These are phyloP conservation scores for Drosophila oshimai DNA, from an alignment of 1,140 invertebrate genomes.

Conservation along the genomic window DNA sequence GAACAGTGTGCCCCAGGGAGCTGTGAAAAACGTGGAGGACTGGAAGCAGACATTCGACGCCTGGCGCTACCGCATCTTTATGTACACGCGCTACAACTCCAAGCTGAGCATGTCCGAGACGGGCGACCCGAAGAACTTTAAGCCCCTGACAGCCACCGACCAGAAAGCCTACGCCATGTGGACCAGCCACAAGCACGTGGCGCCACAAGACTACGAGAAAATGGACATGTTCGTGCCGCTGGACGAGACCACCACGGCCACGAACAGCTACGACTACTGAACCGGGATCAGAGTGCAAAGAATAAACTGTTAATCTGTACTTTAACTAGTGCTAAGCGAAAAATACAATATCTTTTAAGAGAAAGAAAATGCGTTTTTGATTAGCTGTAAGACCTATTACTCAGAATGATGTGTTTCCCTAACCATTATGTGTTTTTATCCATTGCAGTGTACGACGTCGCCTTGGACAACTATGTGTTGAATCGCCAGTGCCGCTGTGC, in stretches of 20 bases:
- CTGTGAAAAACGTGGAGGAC: constrained; percentile 78
- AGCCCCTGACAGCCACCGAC: constrained; percentile 73
- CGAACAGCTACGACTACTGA: constrained; percentile 68
- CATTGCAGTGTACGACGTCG: constrained; percentile 61
- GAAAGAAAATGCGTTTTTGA: constrained; percentile 13
- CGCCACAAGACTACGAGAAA: constrained; percentile 71
- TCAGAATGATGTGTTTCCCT: background rate
- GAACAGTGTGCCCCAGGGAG: constrained; percentile 75
- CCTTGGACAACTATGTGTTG: constrained; percentile 55
- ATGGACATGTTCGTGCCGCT: constrained; percentile 72
- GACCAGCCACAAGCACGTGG: constrained; percentile 76
- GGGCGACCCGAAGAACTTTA: constrained; percentile 75
- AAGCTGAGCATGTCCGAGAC: constrained; percentile 75
- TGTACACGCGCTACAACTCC: constrained; percentile 79
- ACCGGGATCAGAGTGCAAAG: constrained; percentile 27
- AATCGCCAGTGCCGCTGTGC: constrained; percentile 65
- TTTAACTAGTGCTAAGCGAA: constrained; percentile 70
- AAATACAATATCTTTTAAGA: constrained; percentile 70
- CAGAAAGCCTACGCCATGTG: constrained; percentile 80
- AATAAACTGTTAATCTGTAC: constrained; percentile 59
- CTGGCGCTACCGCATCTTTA: constrained; percentile 79
- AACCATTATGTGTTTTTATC: background rate
- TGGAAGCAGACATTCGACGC: constrained; percentile 80
- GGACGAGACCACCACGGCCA: constrained; percentile 64
- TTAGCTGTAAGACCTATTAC: constrained; percentile 1